These are phyloP conservation scores for Philopotamus ludificatus DNA, from an alignment of 1,140 invertebrate species.

Conservation along the genomic window DNA sequence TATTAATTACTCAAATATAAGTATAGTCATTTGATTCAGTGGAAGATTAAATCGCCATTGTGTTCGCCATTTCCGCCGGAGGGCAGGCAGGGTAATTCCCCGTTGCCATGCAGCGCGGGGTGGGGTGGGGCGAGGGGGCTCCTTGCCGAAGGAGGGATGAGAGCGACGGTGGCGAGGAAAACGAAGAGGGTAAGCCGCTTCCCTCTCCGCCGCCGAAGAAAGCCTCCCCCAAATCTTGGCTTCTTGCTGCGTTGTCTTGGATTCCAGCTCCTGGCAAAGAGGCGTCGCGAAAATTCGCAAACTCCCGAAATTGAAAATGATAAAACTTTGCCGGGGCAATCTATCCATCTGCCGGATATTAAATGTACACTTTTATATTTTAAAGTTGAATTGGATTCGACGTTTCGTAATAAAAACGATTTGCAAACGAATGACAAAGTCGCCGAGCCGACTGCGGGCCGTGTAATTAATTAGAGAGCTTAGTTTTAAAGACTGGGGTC, in stretches of 20 bases:
- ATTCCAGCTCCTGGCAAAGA: slow-evolving; percentile 17
- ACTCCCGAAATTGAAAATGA: background rate
- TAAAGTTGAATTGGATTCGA: no score
- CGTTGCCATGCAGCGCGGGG: slow-evolving; percentile 27
- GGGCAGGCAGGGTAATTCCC: slow-evolving; percentile 30
- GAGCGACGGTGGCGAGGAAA: slow-evolving; percentile 9
- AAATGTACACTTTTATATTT: no score
- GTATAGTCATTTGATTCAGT: slow-evolving; percentile 32
- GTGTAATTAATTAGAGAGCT: slow-evolving; percentile 43
- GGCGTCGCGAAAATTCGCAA: slow-evolving; percentile 8
- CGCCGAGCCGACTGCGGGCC: slow-evolving; percentile 31
- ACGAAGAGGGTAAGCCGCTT: slow-evolving; percentile 15
- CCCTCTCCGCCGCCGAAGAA: background rate
- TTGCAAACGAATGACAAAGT: no score
- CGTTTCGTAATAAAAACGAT: no score
- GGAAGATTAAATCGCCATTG: slow-evolving; percentile 40
- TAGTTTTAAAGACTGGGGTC: slow-evolving; percentile 34
- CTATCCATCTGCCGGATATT: no score
- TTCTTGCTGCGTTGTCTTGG: slow-evolving; percentile 38
- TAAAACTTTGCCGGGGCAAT: background rate
- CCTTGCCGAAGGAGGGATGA: slow-evolving; percentile 3
- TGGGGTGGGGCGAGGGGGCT: slow-evolving; percentile 7
- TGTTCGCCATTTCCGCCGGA: slow-evolving; percentile 36
- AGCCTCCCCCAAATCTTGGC: slow-evolving; percentile 33
- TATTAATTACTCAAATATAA: slow-evolving; percentile 15